Percentiles rank a stretch among this genome's conserved stretches.
Conservation (phyloP, 2,797 vertebrate genomes). For the Babyrousa celebensis region DNA sequence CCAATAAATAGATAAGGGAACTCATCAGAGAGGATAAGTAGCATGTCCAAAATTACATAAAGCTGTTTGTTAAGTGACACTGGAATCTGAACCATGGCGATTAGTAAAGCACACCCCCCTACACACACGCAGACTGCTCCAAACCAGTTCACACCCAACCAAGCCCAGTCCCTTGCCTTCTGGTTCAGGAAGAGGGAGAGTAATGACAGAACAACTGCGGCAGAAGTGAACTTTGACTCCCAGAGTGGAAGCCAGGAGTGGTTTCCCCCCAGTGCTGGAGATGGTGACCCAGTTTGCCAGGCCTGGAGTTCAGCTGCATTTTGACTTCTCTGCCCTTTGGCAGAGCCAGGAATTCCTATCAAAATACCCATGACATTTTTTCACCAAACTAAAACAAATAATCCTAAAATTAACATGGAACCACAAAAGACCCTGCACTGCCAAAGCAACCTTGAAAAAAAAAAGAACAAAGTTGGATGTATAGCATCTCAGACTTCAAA, state of each 20-base stretch:
- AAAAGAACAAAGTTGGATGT: no score
- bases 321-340: constrained; percentile 53
- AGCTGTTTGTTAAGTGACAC: constrained; percentile 29
- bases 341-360: constrained; percentile 6
- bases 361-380: neutral
- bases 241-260: neutral
- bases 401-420: no score
- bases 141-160: neutral
- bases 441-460: no score
- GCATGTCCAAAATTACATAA: constrained; percentile 34
- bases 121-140: neutral
- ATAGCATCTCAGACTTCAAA: no score
- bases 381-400: no score
- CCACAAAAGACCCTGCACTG: no score
- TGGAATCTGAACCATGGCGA: constrained; percentile 39
- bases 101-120: neutral
- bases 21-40: constrained; percentile 23
- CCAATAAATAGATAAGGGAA: constrained; percentile 54
- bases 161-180: neutral
- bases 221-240: constrained; percentile 21
- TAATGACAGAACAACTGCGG: neutral
- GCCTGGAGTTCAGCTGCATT: neutral
- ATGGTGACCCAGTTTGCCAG: neutral
- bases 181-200: neutral
- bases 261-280: neutral